Percentiles rank a stretch among this genome's conserved stretches.
Conservation (phyloP, 2,797 vertebrate species). For the Heteromormyrus szaboi region DNA sequence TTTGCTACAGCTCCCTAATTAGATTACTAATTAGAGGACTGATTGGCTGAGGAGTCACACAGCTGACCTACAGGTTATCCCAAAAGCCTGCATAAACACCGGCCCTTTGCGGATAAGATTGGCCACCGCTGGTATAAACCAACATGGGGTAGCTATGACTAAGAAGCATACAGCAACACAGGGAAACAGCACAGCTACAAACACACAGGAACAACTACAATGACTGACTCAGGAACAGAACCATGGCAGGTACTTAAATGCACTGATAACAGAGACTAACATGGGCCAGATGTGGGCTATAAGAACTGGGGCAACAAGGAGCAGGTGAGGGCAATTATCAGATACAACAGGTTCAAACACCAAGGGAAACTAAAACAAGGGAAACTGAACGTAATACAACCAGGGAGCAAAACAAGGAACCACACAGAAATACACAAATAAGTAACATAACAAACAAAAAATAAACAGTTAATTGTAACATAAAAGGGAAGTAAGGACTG, state of each 20-base stretch:
- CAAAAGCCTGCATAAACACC: too few species aligned
- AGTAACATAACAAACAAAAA: not conserved
- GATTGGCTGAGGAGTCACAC: too few species aligned
- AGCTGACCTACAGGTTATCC: too few species aligned
- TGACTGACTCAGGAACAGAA: not conserved
- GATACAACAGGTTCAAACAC: not conserved
- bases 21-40: too few species aligned
- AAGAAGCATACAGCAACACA: not conserved
- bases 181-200: not conserved
- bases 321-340: not conserved
- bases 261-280: not conserved
- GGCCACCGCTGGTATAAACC: not conserved
- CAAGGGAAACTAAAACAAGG: not conserved
- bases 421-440: not conserved
- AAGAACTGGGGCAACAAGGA: not conserved
- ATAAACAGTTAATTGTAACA: not conserved
- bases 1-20: too few species aligned
- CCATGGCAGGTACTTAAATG: not conserved
- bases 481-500: not conserved
- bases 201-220: not conserved
- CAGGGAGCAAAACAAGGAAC: not conserved
- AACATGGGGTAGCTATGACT: not conserved
- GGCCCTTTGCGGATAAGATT: too few species aligned
- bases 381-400: not conserved
- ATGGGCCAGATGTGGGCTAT: not conserved